Conservation (phyloP, 2,888 invertebrate genomes). For the Polydesmus complanatus region DNA sequence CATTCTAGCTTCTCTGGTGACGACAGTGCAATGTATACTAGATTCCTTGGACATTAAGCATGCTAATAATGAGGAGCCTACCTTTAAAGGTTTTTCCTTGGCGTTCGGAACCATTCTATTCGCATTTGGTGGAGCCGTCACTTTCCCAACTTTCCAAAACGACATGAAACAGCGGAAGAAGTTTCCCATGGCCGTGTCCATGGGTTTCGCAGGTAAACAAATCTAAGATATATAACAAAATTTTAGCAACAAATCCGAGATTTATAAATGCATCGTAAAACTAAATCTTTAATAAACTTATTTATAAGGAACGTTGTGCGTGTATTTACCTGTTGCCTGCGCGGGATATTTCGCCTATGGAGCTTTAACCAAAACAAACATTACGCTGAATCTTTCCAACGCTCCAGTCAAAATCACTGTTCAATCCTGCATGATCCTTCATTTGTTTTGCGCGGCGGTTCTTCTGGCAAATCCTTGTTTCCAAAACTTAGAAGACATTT, state of each 20-base stretch:
- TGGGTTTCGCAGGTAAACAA: conserved; percentile 46
- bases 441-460: conserved; percentile 50
- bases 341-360: conserved; percentile 52
- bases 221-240: background rate
- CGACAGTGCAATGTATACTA: conserved; percentile 46
- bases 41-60: conserved; percentile 28
- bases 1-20: conserved; percentile 45
- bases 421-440: conserved; percentile 48
- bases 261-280: background rate
- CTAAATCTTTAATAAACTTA: background rate
- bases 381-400: conserved; percentile 41
- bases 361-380: conserved; percentile 43
- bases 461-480: conserved; percentile 56
- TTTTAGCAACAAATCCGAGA: background rate
- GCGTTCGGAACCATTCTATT: conserved; percentile 56
- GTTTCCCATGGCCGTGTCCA: conserved; percentile 47
- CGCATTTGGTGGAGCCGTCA: conserved; percentile 56
- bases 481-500: conserved; percentile 52
- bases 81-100: conserved; percentile 49
- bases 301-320: conserved; percentile 22
- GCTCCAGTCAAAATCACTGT: conserved; percentile 43
- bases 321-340: conserved; percentile 44
- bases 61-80: conserved; percentile 29
- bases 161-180: conserved; percentile 54
- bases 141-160: conserved; percentile 64